Evolutionary conservation across 2,113 vertebrate genomes (phyloP), one percentile per base, ranked within the genome.

Genomic region (Lophura nycthemera): DNA sequence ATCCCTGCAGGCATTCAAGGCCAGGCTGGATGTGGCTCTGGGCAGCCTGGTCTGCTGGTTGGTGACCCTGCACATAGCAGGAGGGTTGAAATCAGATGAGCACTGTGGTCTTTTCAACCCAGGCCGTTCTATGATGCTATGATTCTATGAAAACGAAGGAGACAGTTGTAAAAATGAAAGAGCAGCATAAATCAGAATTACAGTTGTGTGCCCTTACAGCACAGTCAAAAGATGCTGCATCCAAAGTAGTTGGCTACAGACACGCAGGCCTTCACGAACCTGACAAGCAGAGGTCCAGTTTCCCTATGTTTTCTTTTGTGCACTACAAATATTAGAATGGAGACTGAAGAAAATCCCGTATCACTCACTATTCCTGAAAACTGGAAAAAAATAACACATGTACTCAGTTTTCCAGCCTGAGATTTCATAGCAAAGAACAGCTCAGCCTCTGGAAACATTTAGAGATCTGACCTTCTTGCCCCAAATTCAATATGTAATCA

Each of bases 201-300:
- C 80, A 93, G 54, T 5, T 86, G 72, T 20, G 13, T 14, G 25
- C 54, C 69, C 29, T 38, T 67, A 42, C 43, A n/a, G 40, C 43
- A 54, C 42, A 90, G 45, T 34, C 45, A 66, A 83, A 80, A 86
- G 47, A 56, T 73, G 0, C 48, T 42, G 52, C 29, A 79, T 38
- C 10, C 57, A 67, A 72, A 78, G 30, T 13, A 86, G 54, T 5
- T 13, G 40, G 25, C 30, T 73, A 48, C 34, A 83, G 64, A 57
- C 56, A 8, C 22, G 21, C 42, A 75, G 52, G 72, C 54, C 43
- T 72, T 56, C 34, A 47, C 27, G 54, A 85, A 74, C 5, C 25
- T 34, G 32, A 63, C 8, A 64, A 0, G 0, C 8, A 20, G 3
- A 1, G 59, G 75, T 50, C 30, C 38, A 15, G 11, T 27, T 59